Conservation (phyloP, 2,797 vertebrate species). For the Loriculus beryllinus region DNA sequence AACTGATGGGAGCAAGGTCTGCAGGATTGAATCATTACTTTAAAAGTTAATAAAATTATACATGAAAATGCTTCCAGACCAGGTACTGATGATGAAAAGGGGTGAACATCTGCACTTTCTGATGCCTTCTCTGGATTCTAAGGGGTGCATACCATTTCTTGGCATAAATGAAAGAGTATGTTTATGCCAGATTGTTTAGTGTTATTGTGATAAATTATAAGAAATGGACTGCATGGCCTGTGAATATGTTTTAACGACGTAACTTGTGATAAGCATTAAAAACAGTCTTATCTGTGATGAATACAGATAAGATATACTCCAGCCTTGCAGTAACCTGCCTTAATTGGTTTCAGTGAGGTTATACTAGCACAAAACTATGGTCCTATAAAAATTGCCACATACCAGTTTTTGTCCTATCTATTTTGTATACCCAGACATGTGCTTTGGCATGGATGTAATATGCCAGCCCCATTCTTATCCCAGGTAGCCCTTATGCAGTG, state of each 20-base stretch:
- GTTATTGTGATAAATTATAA: slow-evolving; percentile 31
- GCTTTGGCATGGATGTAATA: background rate
- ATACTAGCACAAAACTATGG: background rate
- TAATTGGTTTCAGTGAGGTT: background rate
- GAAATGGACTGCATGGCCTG: slow-evolving; percentile 16
- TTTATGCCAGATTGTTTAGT: slow-evolving; percentile 18
- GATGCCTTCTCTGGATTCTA: background rate
- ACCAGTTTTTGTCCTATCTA: background rate
- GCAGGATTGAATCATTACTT: background rate
- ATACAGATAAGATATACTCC: background rate
- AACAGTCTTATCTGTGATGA: background rate
- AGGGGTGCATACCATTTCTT: background rate
- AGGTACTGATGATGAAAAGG: background rate
- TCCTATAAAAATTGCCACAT: background rate
- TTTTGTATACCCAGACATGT: background rate
- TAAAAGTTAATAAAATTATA: background rate
- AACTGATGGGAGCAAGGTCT: background rate
- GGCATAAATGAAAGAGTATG: background rate
- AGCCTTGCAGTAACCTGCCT: background rate
- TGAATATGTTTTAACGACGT: slow-evolving; percentile 49
- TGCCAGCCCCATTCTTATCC: background rate
- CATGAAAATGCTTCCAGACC: background rate
- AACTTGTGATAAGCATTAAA: background rate
- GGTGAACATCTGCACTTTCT: background rate
- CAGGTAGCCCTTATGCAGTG: background rate